Base-by-base conservation (phyloP, 2,797 vertebrate genomes). In the Lepus oiostolus region DNA sequence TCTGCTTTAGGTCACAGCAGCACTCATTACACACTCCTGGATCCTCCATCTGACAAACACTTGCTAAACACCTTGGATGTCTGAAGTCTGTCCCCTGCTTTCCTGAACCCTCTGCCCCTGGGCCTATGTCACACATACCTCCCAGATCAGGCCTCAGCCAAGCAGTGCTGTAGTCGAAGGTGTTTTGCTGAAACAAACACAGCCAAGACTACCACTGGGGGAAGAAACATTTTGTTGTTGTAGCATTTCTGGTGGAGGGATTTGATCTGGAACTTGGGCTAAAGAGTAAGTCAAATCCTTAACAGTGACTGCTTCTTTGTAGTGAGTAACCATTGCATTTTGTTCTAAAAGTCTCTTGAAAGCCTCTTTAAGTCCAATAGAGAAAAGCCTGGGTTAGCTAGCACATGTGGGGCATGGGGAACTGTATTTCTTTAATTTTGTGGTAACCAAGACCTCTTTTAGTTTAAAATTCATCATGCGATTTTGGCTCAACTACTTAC, bases 361-460 rank as follows among this genome's bases (percentile, higher is more conserved):
- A 70, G n/a, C 47, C 54, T 91, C 32, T 21, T 5, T 7, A 47
- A 74, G n/a, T 60, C 16, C 47, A 71, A 1, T 16, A 67, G 30
- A 79, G 7, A 70, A 85, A 79, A 50, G 2, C 11, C 24, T 65
- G 30, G 32, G 30, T 65, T 68, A 65, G 14, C 81, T 24, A 42
- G 42, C 76, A 52, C 1, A 63, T 28, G 22, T 32, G 10, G n/a
- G 50, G 58, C 68, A 32, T 22, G 32, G 35, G 32, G 28, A 42
- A 26, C 10, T 14, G 42, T 65, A 16, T 58, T 91, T 22, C 70
- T 94, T 85, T 88, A 68, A 91, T 58, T 81, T 81, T 72, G 32
- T 35, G 13, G 2, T 67, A 67, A 63, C 21, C 19, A 4, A 62
- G 79, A 47, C 21, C 19, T 58, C 14, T 58, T 58, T 58, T 58